Conservation (phyloP, 2,888 invertebrate species). For the Octonoba sinensis region DNA sequence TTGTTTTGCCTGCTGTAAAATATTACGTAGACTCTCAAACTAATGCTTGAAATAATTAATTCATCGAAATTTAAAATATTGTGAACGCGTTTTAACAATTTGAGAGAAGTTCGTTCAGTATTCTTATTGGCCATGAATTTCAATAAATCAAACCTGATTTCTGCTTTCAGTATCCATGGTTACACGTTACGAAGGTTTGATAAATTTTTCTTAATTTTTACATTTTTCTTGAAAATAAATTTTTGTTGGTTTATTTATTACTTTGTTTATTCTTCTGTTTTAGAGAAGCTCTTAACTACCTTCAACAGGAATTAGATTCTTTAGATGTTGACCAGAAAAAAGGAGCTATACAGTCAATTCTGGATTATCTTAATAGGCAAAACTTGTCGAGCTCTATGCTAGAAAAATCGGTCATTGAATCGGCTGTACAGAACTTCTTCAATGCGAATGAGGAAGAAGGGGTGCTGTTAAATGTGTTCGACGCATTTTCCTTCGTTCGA, state of each 20-base stretch:
- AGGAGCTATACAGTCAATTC: slow-evolving; percentile 81
- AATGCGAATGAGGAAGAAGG: slow-evolving; percentile 21
- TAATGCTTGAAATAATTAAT: too few relatives aligned
- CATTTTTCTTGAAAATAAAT: neutral
- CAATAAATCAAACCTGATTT: slow-evolving; percentile 38
- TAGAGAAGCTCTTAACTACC: slow-evolving; percentile 79
- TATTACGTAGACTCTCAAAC: too few relatives aligned
- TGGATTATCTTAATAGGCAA: slow-evolving; percentile 84
- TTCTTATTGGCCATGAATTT: neutral
- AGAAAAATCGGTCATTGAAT: slow-evolving; percentile 78
- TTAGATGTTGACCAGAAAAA: slow-evolving; percentile 77
- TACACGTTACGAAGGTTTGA: slow-evolving; percentile 46
- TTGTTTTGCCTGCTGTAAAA: too few relatives aligned
- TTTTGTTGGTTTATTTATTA: too few relatives aligned
- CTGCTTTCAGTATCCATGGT: slow-evolving; percentile 47
- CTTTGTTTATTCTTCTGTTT: slow-evolving; percentile 20
- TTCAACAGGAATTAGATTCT: slow-evolving; percentile 80
- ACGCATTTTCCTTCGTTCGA: slow-evolving; percentile 76
- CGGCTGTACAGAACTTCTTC: slow-evolving; percentile 27
- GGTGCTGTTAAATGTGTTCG: slow-evolving; percentile 79
- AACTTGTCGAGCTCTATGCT: slow-evolving; percentile 81
- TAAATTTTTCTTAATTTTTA: neutral
- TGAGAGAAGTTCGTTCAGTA: neutral
- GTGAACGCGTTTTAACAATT: neutral
- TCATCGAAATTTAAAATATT: too few relatives aligned